Evolutionary conservation across 2,888 invertebrate genomes (phyloP), one percentile per base, ranked within the genome.

Genomic region (Eugnorisma glareosa): DNA sequence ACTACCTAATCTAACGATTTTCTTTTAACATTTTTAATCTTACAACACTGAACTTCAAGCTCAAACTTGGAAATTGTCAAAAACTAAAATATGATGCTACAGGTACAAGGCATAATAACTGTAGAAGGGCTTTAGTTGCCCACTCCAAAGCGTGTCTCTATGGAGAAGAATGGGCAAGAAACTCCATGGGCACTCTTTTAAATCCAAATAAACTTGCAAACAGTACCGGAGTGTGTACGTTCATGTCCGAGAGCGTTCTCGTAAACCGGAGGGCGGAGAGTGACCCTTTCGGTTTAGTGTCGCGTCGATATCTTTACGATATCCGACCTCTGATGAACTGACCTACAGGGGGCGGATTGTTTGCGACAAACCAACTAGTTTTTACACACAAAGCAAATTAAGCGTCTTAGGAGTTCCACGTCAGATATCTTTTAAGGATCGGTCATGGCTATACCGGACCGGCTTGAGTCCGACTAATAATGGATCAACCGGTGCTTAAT

Each of bases 241-340:
- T 10, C 68, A 70, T 69, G 71, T 69, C 72, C 57, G 72, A 76
- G 63, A 59, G 31, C 63, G 48, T 67, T 67, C 84, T 84, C 79
- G 82, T 84, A 88, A 85, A 81, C 64, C 87, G 79, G 68, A 79
- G 83, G 85, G 82, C 84, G 80, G 71, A 63, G 83, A 85, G 81
- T 70, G 78, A 91, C 93, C 92, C 93, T 92, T 91, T 90, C 76
- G 90, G 90, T 89, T 92, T 90, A 92, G 89, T 90, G 91, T 85
- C 85, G 85, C 83, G 89, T 90, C 91, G 94, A 94, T 94, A 94
- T 94, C 93, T 94, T 94, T 94, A 94, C 94, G 93, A 94, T 94
- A 93, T 92, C 93, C 93, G 91, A 81, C 89, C 88, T 83, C 91
- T 92, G 92, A 92, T 91, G 92, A 88, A 94, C 91, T 91, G 91